phyloP scores from a whole-genome alignment of 2,797 vertebrate genomes.

The Melanotaenia nigrans region DNA sequence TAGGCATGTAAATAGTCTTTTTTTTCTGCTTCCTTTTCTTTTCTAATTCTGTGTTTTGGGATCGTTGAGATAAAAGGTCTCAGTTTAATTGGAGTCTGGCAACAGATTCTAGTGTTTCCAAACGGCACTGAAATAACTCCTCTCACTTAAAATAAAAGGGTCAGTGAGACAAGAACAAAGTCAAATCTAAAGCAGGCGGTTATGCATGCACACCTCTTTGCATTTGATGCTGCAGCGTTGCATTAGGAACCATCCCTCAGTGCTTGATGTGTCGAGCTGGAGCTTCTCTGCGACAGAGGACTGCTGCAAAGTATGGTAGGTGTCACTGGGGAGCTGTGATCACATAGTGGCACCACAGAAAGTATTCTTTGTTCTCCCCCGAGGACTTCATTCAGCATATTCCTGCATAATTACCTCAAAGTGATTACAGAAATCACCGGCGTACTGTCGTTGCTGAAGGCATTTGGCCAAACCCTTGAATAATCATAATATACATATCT shows the following conservation, averaged over 20 bases:
- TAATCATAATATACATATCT: conserved; percentile 71
- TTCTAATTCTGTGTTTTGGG: neutral
- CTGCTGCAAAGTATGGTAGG: conserved; percentile 50
- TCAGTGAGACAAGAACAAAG: conserved; percentile 36
- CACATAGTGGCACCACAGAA: conserved; percentile 68
- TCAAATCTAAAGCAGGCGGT: conserved; percentile 57
- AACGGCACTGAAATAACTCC: conserved; percentile 25
- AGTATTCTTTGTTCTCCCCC: conserved; percentile 54
- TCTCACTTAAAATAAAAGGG: conserved; percentile 47
- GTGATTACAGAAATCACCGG: conserved; percentile 79
- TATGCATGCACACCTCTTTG: conserved; percentile 54
- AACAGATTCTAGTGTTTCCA: neutral
- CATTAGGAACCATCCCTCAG: conserved; percentile 59
- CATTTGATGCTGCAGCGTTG: conserved; percentile 58
- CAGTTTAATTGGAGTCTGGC: neutral
- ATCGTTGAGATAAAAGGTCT: neutral
- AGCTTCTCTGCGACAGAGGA: conserved; percentile 54
- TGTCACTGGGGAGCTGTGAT: conserved; percentile 69
- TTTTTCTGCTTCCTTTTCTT: neutral
- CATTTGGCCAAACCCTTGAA: conserved; percentile 49
- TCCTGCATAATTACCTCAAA: conserved; percentile 79
- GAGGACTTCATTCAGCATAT: conserved; percentile 73
- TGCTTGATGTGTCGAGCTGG: conserved; percentile 59
- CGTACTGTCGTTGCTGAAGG: conserved; percentile 57
- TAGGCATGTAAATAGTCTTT: neutral